Conservation (phyloP, 1,140 invertebrate species). For the Drosophila nikananu region DNA sequence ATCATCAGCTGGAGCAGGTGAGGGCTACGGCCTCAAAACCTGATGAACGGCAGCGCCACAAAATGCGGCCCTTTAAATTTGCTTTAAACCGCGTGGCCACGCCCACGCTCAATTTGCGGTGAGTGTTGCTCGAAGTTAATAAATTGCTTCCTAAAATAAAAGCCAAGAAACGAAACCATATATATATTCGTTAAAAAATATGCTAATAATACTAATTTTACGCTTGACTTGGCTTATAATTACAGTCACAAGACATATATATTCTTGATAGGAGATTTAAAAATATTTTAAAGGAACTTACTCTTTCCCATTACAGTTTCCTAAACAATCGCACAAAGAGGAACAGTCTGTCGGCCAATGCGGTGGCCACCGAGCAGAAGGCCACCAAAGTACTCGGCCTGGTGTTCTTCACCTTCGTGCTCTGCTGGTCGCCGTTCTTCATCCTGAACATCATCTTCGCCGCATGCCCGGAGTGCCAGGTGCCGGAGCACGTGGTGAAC, state of each 20-base stretch:
- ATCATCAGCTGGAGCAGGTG: constrained; percentile 48
- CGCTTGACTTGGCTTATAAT: too few species aligned
- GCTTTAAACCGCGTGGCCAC: constrained; percentile 88
- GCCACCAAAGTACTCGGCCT: constrained; percentile 92
- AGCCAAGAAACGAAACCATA: not conserved
- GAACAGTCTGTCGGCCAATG: constrained; percentile 90
- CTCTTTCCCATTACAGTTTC: constrained; percentile 86
- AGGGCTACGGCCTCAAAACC: constrained; percentile 85
- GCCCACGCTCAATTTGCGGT: constrained; percentile 88
- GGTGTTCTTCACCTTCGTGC: constrained; percentile 95
- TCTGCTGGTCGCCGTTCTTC: constrained; percentile 97
- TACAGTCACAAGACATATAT: too few species aligned
- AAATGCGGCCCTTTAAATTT: constrained; percentile 88
- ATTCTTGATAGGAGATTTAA: not conserved
- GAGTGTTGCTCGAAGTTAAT: constrained; percentile 32
- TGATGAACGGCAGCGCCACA: constrained; percentile 86
- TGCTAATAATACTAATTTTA: too few species aligned
- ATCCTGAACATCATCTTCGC: constrained; percentile 93
- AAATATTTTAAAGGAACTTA: not conserved
- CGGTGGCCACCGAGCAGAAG: constrained; percentile 93
- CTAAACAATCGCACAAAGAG: constrained; percentile 89
- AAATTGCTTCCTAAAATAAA: constrained; percentile 16
- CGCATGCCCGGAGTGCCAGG: constrained; percentile 89
- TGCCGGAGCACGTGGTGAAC: constrained; percentile 89
- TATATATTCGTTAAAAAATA: too few species aligned